Conservation (phyloP, 30 jellyfish, hydroid and myxozoan species). For the Nemopilema nomurai region DNA sequence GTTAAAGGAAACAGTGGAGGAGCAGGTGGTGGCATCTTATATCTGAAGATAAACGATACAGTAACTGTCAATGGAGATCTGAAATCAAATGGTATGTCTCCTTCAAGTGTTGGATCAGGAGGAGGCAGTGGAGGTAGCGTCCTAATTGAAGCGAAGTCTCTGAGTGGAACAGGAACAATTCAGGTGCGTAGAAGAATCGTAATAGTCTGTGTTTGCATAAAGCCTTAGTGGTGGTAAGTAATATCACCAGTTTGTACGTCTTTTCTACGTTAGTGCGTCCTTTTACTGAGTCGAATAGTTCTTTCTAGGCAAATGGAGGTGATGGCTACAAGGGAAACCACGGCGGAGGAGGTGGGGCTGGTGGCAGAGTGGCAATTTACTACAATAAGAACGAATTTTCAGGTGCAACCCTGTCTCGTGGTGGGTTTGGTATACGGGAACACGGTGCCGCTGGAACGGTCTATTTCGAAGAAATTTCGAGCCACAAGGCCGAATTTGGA, state of each 20-base stretch:
- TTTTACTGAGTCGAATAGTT: not conserved
- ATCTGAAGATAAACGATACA: conserved; percentile 42
- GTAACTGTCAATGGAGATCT: conserved; percentile 57
- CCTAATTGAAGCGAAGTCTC: conserved; percentile 18
- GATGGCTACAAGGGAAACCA: conserved; percentile 53
- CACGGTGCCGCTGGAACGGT: conserved; percentile 65
- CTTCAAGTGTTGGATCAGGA: conserved; percentile 40
- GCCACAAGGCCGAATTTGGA: conserved; percentile 11
- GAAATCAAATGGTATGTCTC: conserved; percentile 58
- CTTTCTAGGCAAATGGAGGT: conserved; percentile 49
- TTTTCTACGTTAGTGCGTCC: not conserved
- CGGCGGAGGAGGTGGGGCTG: conserved; percentile 79
- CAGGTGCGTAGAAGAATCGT: conserved; percentile 15
- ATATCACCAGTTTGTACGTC: not conserved
- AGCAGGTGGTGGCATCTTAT: conserved; percentile 68
- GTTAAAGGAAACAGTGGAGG: conserved; percentile 51
- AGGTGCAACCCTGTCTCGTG: conserved; percentile 45
- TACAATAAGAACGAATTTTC: conserved; percentile 18
- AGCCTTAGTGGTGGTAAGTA: not conserved
- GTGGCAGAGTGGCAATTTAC: conserved; percentile 61
- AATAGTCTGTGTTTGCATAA: not conserved
- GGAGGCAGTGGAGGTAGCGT: conserved; percentile 70
- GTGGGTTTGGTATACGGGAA: conserved; percentile 59
- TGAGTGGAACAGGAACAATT: conserved; percentile 59
- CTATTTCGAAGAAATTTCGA: conserved; percentile 16